phyloP scores from a whole-genome alignment of 2,113 vertebrate species.

The Hippotragus niger region DNA sequence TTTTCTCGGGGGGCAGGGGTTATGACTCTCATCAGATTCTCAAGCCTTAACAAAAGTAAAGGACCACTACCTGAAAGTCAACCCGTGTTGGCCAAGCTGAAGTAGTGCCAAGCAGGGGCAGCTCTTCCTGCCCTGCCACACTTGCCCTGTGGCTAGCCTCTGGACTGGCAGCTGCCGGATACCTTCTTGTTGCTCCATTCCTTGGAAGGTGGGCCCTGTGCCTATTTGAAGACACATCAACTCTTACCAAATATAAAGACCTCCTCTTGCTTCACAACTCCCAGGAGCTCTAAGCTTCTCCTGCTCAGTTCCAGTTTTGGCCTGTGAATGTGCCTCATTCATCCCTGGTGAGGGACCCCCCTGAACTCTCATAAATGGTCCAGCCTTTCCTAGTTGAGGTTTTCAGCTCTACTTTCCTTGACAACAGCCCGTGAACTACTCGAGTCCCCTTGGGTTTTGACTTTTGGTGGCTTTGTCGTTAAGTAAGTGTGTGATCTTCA shows the following conservation, averaged over 20 bases:
- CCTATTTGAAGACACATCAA: not conserved
- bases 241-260: not conserved
- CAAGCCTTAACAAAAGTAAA: constrained; percentile 55
- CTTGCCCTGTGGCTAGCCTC: not conserved
- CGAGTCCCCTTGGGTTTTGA: constrained; percentile 58
- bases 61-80: not conserved
- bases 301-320: constrained; percentile 31
- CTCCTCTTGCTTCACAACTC: not conserved
- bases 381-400: constrained; percentile 12
- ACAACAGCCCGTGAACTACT: constrained; percentile 61
- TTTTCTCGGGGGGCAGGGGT: not conserved
- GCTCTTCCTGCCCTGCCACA: not conserved
- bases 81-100: not conserved
- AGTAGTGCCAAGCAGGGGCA: not conserved
- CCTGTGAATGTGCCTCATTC: constrained; percentile 56
- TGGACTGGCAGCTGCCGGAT: not conserved
- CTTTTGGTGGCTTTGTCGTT: constrained; percentile 15
- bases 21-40: constrained; percentile 25
- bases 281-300: not conserved
- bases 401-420: constrained; percentile 44
- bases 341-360: not conserved
- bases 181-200: not conserved
- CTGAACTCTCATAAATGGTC: not conserved
- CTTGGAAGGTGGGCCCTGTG: not conserved
- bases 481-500: not conserved